Conservation (phyloP, 2,888 invertebrate genomes). For the Gonocerus acuteangulatus region DNA sequence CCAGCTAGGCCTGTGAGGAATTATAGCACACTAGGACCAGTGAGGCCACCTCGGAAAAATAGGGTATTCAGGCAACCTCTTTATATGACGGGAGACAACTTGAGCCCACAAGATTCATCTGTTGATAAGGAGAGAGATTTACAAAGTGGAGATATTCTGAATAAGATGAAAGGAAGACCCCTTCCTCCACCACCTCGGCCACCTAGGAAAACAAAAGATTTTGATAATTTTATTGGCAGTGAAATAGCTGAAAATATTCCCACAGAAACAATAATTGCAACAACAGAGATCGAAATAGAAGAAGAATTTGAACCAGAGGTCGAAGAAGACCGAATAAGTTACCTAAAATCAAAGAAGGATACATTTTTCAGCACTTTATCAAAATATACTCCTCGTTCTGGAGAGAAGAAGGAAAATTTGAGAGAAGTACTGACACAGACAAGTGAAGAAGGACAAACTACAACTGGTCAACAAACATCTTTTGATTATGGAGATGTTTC, state of each 20-base stretch:
- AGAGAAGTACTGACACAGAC: conserved; percentile 16
- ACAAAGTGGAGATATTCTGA: conserved; percentile 66
- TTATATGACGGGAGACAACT: conserved; percentile 41
- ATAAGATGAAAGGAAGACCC: conserved; percentile 77
- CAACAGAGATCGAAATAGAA: background rate
- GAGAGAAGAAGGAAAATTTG: conserved; percentile 40
- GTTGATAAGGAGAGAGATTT: conserved; percentile 50
- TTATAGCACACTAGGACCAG: conserved; percentile 54
- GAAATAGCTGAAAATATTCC: conserved; percentile 4
- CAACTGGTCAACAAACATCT: conserved; percentile 32
- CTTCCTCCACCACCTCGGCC: conserved; percentile 80
- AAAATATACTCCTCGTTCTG: background rate
- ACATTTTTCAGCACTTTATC: conserved; percentile 11
- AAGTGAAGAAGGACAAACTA: background rate
- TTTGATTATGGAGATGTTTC: conserved; percentile 54
- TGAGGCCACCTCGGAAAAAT: conserved; percentile 55
- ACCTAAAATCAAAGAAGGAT: conserved; percentile 8
- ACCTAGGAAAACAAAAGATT: conserved; percentile 44
- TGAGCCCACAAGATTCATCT: conserved; percentile 53
- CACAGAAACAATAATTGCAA: conserved; percentile 11
- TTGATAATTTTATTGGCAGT: conserved; percentile 2
- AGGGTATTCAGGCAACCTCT: conserved; percentile 38
- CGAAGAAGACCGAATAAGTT: conserved; percentile 4
- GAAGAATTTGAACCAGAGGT: background rate
- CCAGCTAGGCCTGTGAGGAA: conserved; percentile 55